Evolutionary conservation across 2,797 vertebrate genomes (phyloP).

Genomic region (Thamnophis elegans): DNA sequence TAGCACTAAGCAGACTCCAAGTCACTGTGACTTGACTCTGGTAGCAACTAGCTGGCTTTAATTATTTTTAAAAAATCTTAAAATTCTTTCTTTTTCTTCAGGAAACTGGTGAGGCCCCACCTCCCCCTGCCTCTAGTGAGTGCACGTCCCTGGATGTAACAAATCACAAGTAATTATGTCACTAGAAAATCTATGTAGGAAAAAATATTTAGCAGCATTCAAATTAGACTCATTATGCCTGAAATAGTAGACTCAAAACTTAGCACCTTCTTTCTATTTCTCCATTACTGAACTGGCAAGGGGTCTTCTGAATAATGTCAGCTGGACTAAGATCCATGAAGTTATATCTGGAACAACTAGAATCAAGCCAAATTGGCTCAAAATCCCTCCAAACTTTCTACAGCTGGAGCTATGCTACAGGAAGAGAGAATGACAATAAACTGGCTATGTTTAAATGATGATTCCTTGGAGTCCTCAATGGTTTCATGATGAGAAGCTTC

Average conservation of each 20-base stretch:
- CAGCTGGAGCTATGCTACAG: not conserved
- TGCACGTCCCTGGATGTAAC: no score
- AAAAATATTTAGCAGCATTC: not conserved
- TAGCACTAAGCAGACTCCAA: no score
- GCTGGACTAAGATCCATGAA: not conserved
- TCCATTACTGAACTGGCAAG: not conserved
- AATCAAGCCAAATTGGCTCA: not conserved
- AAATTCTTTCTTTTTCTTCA: no score
- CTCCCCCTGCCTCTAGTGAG: no score
- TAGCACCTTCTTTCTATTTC: not conserved
- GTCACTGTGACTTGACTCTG: no score
- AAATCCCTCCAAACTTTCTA: not conserved
- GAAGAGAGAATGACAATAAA: conserved; percentile 10
- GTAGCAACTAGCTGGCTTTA: no score
- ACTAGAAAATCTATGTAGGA: not conserved
- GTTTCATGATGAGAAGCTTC: not conserved
- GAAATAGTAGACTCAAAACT: not conserved
- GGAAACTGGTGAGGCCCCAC: no score
- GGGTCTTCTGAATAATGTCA: not conserved
- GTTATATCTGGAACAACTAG: not conserved
- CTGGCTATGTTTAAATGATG: not conserved
- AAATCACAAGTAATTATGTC: not conserved
- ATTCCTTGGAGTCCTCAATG: not conserved
- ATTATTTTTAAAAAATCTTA: no score
- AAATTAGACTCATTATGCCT: not conserved